Base-by-base conservation (phyloP, 2,113 vertebrate genomes). In the Grantiella picta region DNA sequence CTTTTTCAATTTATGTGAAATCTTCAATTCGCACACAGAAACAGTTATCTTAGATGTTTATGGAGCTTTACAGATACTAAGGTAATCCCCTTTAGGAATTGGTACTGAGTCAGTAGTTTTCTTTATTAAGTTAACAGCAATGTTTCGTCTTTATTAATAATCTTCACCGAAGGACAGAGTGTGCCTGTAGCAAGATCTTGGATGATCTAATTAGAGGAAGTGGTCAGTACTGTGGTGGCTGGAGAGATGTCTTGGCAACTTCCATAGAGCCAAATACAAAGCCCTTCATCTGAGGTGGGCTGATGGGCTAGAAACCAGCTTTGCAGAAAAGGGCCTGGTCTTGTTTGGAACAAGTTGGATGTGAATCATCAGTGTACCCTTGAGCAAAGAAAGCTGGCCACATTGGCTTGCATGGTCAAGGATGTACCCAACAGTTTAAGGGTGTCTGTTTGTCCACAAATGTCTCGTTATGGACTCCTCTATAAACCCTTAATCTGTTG, bases 341-440 rank as follows among this genome's bases (percentile, higher is more conserved):
- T 33, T 60, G 6, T 44, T 61, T 72, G 59, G 20, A 77, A 3
- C 31, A 49, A 69, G 36, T 10, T 69, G 28, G n/a, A 27, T 1
- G 0, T 18, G 35, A 79, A 7, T 82, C 31, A 29, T 57, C 8
- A 5, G 11, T 35, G 15, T 77, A 45, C 24, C 24, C 44, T 44
- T 69, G 12, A 72, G 45, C 40, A 61, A 61, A 57, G 63, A n/a
- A 44, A 47, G 15, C 42, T 44, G 14, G 49, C 40, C 3, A 10
- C 3, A 0, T 2, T 56, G 16, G 13, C 20, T 72, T 73, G 9
- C 49, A 9, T 10, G 18, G 6, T 10, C 15, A 47, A 22, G 49
- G 57, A 27, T 0, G 0, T 50, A 70, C 25, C 12, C 15, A 59
- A 7, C 4, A 63, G 49, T 42, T 82, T 24, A 44, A 59, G 7